phyloP scores from a whole-genome alignment of 2,888 invertebrate genomes.

The Spodoptera picta region DNA sequence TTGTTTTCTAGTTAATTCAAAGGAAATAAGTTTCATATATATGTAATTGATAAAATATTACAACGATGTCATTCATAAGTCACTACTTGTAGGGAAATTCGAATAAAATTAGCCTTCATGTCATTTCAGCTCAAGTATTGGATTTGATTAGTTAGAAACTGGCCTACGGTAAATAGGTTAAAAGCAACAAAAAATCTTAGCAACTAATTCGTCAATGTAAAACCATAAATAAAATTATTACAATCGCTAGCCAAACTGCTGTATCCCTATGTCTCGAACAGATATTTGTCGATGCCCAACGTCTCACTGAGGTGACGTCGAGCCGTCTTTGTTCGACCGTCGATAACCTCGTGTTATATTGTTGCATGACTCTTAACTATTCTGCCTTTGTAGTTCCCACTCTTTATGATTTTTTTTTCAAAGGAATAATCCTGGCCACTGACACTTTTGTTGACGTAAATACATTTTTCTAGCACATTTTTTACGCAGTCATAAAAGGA shows the following conservation, averaged over 20 bases:
- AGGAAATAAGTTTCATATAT: too few relatives aligned
- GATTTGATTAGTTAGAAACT: too few relatives aligned
- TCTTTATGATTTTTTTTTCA: conserved; percentile 61
- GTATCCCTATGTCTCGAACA: conserved; percentile 55
- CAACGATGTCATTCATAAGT: too few relatives aligned
- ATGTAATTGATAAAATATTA: too few relatives aligned
- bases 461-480: conserved; percentile 41
- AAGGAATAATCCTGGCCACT: conserved; percentile 48
- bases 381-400: conserved; percentile 59
- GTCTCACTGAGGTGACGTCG: conserved; percentile 66
- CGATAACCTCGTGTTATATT: conserved; percentile 71
- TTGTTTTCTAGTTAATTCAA: too few relatives aligned
- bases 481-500: conserved; percentile 2
- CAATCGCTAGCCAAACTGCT: neutral
- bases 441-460: conserved; percentile 50
- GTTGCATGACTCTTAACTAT: conserved; percentile 70
- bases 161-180: too few relatives aligned
- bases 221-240: too few relatives aligned
- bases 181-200: too few relatives aligned
- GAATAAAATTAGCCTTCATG: too few relatives aligned
- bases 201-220: too few relatives aligned
- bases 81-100: too few relatives aligned
- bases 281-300: conserved; percentile 74
- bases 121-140: too few relatives aligned
- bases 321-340: conserved; percentile 71